Evolutionary conservation across 2,113 vertebrate species (phyloP).

Genomic region (Rhinopomastus cyanomelas): DNA sequence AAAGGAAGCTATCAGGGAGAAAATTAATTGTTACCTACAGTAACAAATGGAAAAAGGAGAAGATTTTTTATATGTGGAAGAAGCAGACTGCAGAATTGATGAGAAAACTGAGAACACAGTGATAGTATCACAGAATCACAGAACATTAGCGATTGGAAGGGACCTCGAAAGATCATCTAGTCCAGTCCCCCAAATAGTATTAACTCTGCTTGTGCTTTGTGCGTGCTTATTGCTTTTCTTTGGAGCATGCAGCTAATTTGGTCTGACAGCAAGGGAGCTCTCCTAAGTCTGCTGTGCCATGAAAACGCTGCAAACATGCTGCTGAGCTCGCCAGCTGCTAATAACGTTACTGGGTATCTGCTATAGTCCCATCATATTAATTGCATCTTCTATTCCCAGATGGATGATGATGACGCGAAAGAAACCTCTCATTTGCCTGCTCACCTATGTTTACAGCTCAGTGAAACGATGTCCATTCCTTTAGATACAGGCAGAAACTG

Average conservation of each 20-base stretch:
- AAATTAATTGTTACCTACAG: background rate
- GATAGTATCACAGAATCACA: too few relatives aligned
- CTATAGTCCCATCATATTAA: background rate
- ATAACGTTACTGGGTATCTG: slow-evolving; percentile 41
- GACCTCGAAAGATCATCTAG: too few relatives aligned
- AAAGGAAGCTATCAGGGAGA: background rate
- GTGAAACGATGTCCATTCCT: background rate
- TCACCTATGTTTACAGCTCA: background rate
- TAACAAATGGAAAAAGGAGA: slow-evolving; percentile 11
- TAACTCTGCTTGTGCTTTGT: slow-evolving; percentile 19
- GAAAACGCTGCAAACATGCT: slow-evolving; percentile 68
- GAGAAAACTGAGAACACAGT: slow-evolving; percentile 3
- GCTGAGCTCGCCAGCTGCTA: slow-evolving; percentile 54
- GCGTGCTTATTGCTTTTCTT: slow-evolving; percentile 3
- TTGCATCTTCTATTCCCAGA: slow-evolving; percentile 31
- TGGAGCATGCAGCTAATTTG: slow-evolving; percentile 40
- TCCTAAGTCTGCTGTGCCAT: slow-evolving; percentile 35
- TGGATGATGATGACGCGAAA: background rate
- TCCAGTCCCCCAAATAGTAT: too few relatives aligned
- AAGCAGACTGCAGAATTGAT: slow-evolving; percentile 6
- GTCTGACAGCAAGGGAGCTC: slow-evolving; percentile 42
- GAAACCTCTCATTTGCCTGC: background rate
- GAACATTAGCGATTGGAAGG: too few relatives aligned
- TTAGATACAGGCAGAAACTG: background rate
- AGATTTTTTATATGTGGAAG: background rate